Base-by-base conservation (phyloP, 1,140 invertebrate species). In the Leptinotarsa texana region DNA sequence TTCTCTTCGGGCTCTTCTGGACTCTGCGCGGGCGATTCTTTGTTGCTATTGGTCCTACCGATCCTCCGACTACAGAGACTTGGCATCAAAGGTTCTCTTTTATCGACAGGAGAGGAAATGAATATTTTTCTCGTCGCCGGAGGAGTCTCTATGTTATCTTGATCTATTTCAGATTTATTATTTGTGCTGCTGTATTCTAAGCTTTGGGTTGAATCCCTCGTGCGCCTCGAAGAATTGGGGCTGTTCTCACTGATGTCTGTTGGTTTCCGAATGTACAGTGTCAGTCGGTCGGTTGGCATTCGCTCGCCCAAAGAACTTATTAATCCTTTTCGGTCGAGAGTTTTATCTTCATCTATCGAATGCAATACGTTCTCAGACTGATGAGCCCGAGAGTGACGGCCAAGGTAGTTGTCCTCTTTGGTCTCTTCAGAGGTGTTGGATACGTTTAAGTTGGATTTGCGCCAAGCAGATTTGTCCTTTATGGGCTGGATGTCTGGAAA, bases 141-240 rank as follows among this genome's bases (percentile, higher is more conserved):
- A 5, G 95, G 94, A 5, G 95, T 96, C 87, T 96, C 94, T 18
- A 96, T 94, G 78, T 96, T 96, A 78, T 96, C 95, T 3, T 94
- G 94, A 83, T 96, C 95, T 13, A 96, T 95, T 82, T 96, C 94
- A 27, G 93, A 91, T 81, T 92, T 93, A 79, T 94, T 93, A 78
- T 87, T 85, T 77, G 17, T 18, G 21, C 90, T 83, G 24, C 21
- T 70, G 24, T 71, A 74, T 42, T 80, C 77, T 3, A 71, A 24
- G 33, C 61, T 77, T 79, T 85, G 80, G 82, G 90, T 75, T 77
- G 80, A 75, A 70, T 83, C 75, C 79, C 82, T 78, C 78, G 80
- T 72, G 80, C 81, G 79, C 6, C 72, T 48, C 15, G 66, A 24
- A 27, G 61, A 72, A 27, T n/a, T 42, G 51, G 18, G 65, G 8